These are phyloP conservation scores for Crambe crambe DNA, from an alignment of 37 sponge, comb jelly and placozoan species.

Conservation along the genomic window DNA sequence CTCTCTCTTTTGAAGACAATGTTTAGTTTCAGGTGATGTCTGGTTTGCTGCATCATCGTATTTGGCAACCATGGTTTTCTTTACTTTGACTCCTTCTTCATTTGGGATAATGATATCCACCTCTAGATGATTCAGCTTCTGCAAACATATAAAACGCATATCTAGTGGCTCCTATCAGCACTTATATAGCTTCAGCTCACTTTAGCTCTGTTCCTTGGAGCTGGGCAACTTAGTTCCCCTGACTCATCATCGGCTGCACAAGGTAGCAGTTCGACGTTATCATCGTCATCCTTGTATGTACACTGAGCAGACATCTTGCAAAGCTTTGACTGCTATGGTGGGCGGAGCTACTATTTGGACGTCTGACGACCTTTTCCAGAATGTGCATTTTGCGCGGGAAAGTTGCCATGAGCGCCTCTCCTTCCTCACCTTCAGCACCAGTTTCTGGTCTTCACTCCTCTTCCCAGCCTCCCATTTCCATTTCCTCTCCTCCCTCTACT, in stretches of 20 bases:
- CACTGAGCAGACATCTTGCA: slow-evolving; percentile 28
- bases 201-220: slow-evolving; percentile 2
- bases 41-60: background rate
- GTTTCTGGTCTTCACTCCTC: background rate
- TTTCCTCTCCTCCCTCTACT: background rate
- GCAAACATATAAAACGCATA: background rate
- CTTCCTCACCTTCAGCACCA: background rate
- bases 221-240: background rate
- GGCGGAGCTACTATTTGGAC: background rate
- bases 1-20: too few relatives aligned
- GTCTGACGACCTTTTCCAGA: too few relatives aligned
- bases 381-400: too few relatives aligned
- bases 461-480: background rate
- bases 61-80: slow-evolving; percentile 2
- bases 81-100: slow-evolving; percentile 4
- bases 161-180: too few relatives aligned
- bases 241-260: background rate
- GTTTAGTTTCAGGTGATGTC: background rate
- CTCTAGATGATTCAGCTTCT: background rate
- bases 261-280: background rate
- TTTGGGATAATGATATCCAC: slow-evolving; percentile 17
- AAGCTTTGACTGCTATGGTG: background rate
- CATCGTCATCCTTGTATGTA: slow-evolving; percentile 31
- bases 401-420: too few relatives aligned
- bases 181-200: too few relatives aligned